phyloP scores from a whole-genome alignment of 1,140 invertebrate species.

The Leptopilina boulardi region DNA sequence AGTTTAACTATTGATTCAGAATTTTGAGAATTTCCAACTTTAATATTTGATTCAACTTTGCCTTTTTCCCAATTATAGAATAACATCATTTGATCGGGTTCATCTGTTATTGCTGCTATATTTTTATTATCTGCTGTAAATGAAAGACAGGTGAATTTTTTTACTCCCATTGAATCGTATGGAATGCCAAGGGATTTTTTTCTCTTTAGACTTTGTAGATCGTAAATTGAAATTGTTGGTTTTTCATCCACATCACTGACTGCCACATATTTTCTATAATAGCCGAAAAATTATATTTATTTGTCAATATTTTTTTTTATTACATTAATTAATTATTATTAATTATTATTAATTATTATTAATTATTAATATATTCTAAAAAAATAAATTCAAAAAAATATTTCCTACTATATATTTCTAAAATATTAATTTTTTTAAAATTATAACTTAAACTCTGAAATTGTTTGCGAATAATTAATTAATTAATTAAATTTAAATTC shows the following conservation, averaged over 20 bases:
- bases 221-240: constrained; percentile 81
- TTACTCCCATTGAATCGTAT: constrained; percentile 66
- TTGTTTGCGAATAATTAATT: too few species aligned
- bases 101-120: constrained; percentile 85
- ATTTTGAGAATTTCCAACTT: constrained; percentile 81
- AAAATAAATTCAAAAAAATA: too few species aligned
- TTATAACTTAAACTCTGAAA: too few species aligned
- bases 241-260: constrained; percentile 76
- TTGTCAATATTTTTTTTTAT: constrained; percentile 41
- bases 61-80: constrained; percentile 91
- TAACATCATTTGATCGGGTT: constrained; percentile 87
- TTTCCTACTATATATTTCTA: too few species aligned
- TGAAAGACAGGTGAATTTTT: constrained; percentile 82
- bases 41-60: constrained; percentile 85
- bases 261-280: constrained; percentile 77
- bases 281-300: constrained; percentile 40
- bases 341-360: too few species aligned
- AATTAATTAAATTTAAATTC: too few species aligned
- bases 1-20: constrained; percentile 73
- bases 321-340: too few species aligned
- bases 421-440: too few species aligned
- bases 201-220: constrained; percentile 79
- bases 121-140: constrained; percentile 89
- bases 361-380: too few species aligned
- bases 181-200: constrained; percentile 80